Conservation (phyloP, 1,140 invertebrate genomes). For the Drosophila triauraria region DNA sequence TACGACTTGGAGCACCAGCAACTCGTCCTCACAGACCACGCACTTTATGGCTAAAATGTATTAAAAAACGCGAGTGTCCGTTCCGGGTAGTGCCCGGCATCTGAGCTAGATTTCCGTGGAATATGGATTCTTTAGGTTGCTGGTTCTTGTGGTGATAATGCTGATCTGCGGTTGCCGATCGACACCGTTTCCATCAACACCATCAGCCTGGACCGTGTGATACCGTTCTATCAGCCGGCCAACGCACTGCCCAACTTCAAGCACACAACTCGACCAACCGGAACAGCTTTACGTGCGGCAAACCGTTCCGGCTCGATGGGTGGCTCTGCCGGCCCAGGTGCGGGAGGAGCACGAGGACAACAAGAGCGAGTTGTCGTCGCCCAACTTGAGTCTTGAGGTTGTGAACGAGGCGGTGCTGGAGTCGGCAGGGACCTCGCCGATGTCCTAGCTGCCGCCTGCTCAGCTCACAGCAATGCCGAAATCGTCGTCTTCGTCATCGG, state of each 20-base stretch:
- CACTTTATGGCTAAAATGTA: constrained; percentile 79
- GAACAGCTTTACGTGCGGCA: constrained; percentile 89
- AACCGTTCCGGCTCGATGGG: constrained; percentile 72
- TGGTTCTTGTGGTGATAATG: too few species aligned
- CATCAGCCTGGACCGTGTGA: constrained; percentile 72
- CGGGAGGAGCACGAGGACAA: constrained; percentile 75
- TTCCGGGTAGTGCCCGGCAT: constrained; percentile 93
- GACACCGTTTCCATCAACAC: constrained; percentile 79
- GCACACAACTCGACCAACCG: constrained; percentile 88
- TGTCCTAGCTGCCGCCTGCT: constrained; percentile 44
- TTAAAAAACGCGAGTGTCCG: constrained; percentile 92
- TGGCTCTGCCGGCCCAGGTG: constrained; percentile 56
- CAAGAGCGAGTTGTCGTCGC: constrained; percentile 70
- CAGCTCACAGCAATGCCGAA: not conserved
- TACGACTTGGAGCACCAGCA: constrained; percentile 81
- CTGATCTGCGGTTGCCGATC: constrained; percentile 72
- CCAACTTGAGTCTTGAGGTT: constrained; percentile 77
- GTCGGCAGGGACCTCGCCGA: constrained; percentile 52
- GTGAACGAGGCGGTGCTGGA: constrained; percentile 70
- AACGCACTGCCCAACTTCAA: constrained; percentile 85
- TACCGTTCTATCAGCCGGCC: constrained; percentile 81
- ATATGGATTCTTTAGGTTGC: too few species aligned
- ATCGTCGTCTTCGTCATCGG: constrained; percentile 5
- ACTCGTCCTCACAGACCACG: constrained; percentile 74
- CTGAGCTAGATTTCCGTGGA: too few species aligned